Base-by-base conservation (phyloP, 2,888 invertebrate genomes). In the Sinelater perroti region DNA sequence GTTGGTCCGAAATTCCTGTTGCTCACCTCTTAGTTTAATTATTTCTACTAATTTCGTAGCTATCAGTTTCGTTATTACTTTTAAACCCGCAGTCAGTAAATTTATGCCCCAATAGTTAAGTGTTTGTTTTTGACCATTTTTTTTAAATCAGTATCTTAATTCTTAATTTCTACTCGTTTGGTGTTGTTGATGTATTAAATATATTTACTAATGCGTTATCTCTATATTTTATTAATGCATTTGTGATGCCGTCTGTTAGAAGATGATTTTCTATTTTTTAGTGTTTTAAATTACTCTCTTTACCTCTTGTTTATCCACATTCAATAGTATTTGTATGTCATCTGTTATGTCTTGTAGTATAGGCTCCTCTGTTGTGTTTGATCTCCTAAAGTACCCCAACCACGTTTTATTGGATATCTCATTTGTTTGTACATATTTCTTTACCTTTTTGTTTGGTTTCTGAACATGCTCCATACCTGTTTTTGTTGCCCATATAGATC, bases 21-120 rank as follows among this genome's bases (percentile, higher is more conserved):
- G 38, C 20, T 38, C 38, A 20, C 20, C 17, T 6, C 16, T n/a
- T n/a, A 38, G 18, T 38, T 14, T n/a, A 18, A 38, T 38, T 38
- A 17, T 38, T 38, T 38, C 3, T 38, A 3, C 38, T 20, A 38
- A 17, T 38, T 38, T 38, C 13, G 2, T 17, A 17, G n/a, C 38
- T 18, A 17, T 38, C 16, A 38, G 38, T 38, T 38, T 38, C 8
- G 38, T 38, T 18, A 8, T 38, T 7, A 38, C n/a, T 38, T 38
- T 38, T 14, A 38, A 11, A 10, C 38, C 6, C 5, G 38, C 10
- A 38, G 5, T 38, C 1, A 17, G 8, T 20, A 38, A 11, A 8
- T 14, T 38, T 38, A 38, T 38, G 16, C 18, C 38, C 10, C 38
- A 8, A 10, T 38, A 38, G n/a, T 38, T 38, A 18, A 6, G 8